Evolutionary conservation across 1,140 invertebrate species (phyloP), one percentile per base, ranked within the genome.

Genomic region (Bombus confusus): DNA sequence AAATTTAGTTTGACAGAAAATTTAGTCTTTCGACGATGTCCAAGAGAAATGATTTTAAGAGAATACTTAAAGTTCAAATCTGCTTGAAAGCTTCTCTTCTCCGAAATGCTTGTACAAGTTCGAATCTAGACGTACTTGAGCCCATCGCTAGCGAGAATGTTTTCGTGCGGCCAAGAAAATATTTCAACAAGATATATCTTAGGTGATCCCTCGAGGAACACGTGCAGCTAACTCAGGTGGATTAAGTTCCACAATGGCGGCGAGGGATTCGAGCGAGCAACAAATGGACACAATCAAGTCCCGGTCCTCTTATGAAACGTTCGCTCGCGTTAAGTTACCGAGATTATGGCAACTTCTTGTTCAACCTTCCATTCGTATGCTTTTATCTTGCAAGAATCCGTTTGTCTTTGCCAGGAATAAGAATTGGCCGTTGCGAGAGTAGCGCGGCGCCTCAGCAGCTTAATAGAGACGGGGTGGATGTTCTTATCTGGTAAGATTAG

Each of bases 181-280:
- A 89, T 89, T 87, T 87, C 89, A 83, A 28, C 43, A 74, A 85
- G 88, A 89, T 89, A 85, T 88, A 90, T 90, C 87, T 89, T 68
- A n/a, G 74, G 64, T 39, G 87, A 90, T 89, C 69, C 87, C 79
- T 41, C 81, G 85, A 78, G 78, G 77, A 59, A 78, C 82, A 74
- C 78, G 88, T 59, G 82, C 87, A 82, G 72, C 75, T 80, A 87
- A 83, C 88, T 87, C 83, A 59, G 77, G 62, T 87, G 83, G 86
- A 89, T 90, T 90, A 87, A 87, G 86, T 89, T 86, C 41, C 66
- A 72, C 62, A n/a, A 82, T 59, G 73, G 68, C 64, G 57, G 31
- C 59, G 28, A 66, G 77, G 72, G 62, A 52, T 71, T 78, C 80
- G 69, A 86, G 68, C 64, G 73, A 71, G 62, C 82, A 85, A 89